Conservation (phyloP, 2,797 vertebrate species). For the Hirundo rustica region DNA sequence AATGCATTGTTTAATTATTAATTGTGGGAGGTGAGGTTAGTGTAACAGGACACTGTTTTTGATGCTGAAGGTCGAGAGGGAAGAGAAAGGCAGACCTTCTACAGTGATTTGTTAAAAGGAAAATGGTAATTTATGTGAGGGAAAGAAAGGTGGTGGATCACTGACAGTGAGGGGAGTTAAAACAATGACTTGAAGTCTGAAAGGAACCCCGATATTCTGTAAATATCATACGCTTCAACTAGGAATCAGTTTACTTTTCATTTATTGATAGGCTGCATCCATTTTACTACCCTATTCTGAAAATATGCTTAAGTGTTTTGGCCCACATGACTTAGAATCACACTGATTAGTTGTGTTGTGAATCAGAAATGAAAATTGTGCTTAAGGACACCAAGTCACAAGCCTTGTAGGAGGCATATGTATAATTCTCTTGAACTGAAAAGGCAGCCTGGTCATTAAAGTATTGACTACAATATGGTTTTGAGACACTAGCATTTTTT, state of each 20-base stretch:
- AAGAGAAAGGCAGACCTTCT: neutral
- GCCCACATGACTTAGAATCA: neutral
- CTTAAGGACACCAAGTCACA: neutral
- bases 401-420: neutral
- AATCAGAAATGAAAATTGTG: neutral
- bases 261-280: neutral
- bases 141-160: neutral
- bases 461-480: neutral
- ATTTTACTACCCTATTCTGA: neutral
- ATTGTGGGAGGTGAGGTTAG: neutral
- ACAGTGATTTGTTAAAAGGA: neutral
- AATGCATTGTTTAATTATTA: slow-evolving; percentile 31
- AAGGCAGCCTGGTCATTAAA: neutral
- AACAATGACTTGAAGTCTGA: neutral
- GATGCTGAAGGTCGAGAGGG: neutral
- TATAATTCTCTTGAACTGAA: neutral
- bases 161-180: neutral
- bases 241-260: neutral
- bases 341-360: neutral
- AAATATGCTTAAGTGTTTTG: neutral
- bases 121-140: neutral
- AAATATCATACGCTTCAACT: neutral
- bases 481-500: neutral
- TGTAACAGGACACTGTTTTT: neutral
- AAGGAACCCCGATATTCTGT: neutral